Evolutionary conservation across 2,888 invertebrate species (phyloP).

Genomic region (Dicyrtomina minuta): DNA sequence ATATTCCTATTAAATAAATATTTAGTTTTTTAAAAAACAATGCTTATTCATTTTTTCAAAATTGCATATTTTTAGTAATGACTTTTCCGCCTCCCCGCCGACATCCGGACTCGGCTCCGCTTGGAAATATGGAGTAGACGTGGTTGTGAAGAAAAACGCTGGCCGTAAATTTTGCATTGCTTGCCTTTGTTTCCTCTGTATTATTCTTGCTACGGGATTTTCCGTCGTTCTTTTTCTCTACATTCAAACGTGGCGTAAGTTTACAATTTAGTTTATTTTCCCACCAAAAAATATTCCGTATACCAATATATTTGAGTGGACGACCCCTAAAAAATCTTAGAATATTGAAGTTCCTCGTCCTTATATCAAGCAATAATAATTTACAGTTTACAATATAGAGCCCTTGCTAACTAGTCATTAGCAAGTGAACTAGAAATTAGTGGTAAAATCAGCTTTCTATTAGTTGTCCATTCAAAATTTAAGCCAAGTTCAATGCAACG

Average conservation of each 20-base stretch:
- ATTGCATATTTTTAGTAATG: conserved; percentile 3
- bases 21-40: neutral
- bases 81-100: conserved; percentile 3
- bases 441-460: too few species aligned
- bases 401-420: too few species aligned
- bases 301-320: neutral
- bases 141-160: too few species aligned
- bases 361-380: too few species aligned
- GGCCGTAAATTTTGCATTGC: too few species aligned
- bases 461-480: too few species aligned
- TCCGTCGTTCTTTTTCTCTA: conserved; percentile 42
- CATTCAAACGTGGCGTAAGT: conserved; percentile 47
- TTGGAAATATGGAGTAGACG: neutral
- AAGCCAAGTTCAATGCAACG: too few species aligned
- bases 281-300: neutral
- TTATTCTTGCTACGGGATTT: conserved; percentile 30
- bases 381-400: too few species aligned
- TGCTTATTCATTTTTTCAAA: too few species aligned
- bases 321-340: too few species aligned
- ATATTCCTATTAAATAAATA: conserved; percentile 2
- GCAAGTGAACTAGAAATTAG: too few species aligned
- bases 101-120: neutral
- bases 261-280: neutral
- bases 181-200: conserved; percentile 30
- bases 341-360: too few species aligned